Evolutionary conservation across 2,797 vertebrate genomes (phyloP).

Genomic region (Trematomus bernacchii): DNA sequence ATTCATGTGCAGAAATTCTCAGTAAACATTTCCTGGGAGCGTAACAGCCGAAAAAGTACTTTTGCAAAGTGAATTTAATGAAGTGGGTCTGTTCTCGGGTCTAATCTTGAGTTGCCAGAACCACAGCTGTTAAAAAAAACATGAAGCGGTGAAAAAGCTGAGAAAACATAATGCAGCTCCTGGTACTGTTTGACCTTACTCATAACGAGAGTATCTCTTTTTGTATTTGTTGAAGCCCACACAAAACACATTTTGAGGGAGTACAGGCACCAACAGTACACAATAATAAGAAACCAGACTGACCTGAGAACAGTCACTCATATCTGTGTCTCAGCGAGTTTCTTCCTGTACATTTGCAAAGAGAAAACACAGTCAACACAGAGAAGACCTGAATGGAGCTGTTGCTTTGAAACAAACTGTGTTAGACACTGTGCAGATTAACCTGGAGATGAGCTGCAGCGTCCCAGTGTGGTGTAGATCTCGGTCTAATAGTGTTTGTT

Average conservation of each 20-base stretch:
- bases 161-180: not conserved
- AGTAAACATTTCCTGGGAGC: not conserved
- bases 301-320: not conserved
- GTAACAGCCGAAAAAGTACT: conserved; percentile 7
- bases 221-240: not conserved
- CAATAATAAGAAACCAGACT: not conserved
- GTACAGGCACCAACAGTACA: not conserved
- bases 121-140: conserved; percentile 3
- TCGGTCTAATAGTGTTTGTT: no score
- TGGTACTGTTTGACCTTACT: not conserved
- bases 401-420: not conserved
- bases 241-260: not conserved
- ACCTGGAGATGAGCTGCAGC: not conserved
- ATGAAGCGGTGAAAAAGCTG: not conserved
- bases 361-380: not conserved
- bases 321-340: not conserved
- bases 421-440: not conserved
- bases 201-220: not conserved
- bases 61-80: not conserved
- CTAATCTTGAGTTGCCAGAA: not conserved
- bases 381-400: not conserved
- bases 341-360: not conserved
- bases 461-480: not conserved
- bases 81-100: not conserved
- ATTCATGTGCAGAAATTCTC: not conserved